A percentile compares a stretch with the other conserved stretches of the same genome.
Conservation (phyloP, 2,797 vertebrate species). For the Pelobates cultripes region DNA sequence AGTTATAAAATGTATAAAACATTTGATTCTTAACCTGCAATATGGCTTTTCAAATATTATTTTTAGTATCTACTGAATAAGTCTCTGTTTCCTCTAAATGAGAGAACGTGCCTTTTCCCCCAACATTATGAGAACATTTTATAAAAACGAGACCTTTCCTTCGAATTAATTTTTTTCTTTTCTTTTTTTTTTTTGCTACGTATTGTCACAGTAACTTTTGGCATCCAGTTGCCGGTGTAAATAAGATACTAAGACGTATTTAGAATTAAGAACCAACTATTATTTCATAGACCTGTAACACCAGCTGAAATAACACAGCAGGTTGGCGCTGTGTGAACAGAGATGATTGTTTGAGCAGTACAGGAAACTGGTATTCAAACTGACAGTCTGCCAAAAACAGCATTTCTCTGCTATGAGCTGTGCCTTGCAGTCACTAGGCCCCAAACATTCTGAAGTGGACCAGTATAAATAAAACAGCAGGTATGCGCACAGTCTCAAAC, state of each 20-base stretch:
- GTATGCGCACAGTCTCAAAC: not conserved
- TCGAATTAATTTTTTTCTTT: too few relatives aligned
- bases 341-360: constrained; percentile 45
- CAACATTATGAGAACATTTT: too few relatives aligned
- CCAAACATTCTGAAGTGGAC: constrained; percentile 7
- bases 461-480: constrained; percentile 17
- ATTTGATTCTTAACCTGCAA: too few relatives aligned
- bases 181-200: constrained; percentile 3
- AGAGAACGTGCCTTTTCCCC: too few relatives aligned
- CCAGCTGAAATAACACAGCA: constrained; percentile 54
- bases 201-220: constrained; percentile 39
- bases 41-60: too few relatives aligned
- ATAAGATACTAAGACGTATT: constrained; percentile 33
- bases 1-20: too few relatives aligned
- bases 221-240: constrained; percentile 24
- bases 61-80: too few relatives aligned
- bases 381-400: constrained; percentile 49
- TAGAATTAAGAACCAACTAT: constrained; percentile 44
- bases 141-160: too few relatives aligned
- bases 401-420: constrained; percentile 44
- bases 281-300: constrained; percentile 38
- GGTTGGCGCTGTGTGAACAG: constrained; percentile 50
- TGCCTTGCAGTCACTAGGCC: constrained; percentile 21
- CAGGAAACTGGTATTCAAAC: constrained; percentile 54
- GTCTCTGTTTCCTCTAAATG: too few relatives aligned